phyloP scores from a whole-genome alignment of 2,797 vertebrate genomes.

The Borostomias antarcticus region DNA sequence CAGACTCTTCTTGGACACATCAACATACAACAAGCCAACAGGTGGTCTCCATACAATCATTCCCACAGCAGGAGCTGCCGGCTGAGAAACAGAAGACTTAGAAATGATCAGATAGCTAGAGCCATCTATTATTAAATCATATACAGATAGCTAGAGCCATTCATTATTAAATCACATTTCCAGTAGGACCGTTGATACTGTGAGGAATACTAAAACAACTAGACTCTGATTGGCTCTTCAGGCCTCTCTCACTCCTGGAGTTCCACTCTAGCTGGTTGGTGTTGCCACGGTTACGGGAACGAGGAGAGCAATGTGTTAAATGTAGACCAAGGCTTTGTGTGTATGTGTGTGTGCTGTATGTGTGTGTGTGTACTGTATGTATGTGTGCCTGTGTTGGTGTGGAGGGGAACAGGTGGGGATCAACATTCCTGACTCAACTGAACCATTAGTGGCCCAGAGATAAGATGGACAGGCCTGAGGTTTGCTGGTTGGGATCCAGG shows the following conservation, averaged over 20 bases:
- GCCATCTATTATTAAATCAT: background rate
- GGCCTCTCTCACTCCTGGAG: background rate
- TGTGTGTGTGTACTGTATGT: background rate
- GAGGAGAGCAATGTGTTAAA: background rate
- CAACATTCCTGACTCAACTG: background rate
- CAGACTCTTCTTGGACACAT: background rate
- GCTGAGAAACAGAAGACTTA: no score
- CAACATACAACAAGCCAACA: background rate
- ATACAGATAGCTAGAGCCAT: background rate
- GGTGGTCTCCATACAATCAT: conserved; percentile 1
- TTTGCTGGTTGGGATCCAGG: background rate
- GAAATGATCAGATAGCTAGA: background rate
- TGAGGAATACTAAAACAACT: background rate
- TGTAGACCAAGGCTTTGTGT: background rate
- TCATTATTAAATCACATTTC: background rate
- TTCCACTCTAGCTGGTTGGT: background rate
- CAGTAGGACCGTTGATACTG: background rate
- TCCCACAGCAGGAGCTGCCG: background rate
- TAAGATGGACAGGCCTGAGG: background rate
- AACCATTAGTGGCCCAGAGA: background rate
- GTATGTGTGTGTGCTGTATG: background rate
- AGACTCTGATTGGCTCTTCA: background rate
- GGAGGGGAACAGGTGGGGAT: no score
- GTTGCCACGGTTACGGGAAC: conserved; percentile 1
- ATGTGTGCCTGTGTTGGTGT: no score